Evolutionary conservation across 2,113 vertebrate genomes (phyloP).

Genomic region (Emydocephalus ijimae): DNA sequence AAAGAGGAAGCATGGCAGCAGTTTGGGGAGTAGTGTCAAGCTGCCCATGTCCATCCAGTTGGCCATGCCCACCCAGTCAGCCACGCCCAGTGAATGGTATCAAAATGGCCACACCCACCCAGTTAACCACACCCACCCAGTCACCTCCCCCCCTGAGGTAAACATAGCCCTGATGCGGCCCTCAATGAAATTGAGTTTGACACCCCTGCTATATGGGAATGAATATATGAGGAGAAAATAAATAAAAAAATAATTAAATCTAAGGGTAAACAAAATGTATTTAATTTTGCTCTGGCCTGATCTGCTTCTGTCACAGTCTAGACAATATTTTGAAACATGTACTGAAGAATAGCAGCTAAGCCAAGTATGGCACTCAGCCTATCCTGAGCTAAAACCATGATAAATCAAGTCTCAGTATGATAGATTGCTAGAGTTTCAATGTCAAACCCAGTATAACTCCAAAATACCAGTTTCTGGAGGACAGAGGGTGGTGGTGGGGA

Average conservation of each 20-base stretch:
- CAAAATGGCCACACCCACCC: too few relatives aligned
- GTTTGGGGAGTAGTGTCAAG: too few relatives aligned
- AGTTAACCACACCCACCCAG: too few relatives aligned
- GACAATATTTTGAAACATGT: neutral
- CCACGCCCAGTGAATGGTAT: too few relatives aligned
- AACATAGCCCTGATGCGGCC: too few relatives aligned
- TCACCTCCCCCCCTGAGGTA: too few relatives aligned
- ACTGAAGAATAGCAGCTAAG: neutral
- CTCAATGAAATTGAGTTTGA: too few relatives aligned
- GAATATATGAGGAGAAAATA: neutral
- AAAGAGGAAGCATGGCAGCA: too few relatives aligned
- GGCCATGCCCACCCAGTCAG: too few relatives aligned
- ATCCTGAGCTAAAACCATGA: neutral
- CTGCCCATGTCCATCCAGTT: too few relatives aligned
- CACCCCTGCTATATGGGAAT: neutral
- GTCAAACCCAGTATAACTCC: neutral
- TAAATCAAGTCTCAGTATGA: neutral
- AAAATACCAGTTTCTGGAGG: neutral
- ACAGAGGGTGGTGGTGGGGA: neutral
- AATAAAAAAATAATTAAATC: neutral
- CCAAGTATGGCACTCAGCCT: neutral
- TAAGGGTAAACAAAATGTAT: neutral
- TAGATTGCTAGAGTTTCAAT: neutral
- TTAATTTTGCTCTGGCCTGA: neutral
- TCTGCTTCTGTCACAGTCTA: neutral